Percentiles rank a stretch among this genome's conserved stretches.
These are phyloP conservation scores for Drosophila anomelani DNA, from an alignment of 2,888 invertebrate genomes.

Conservation along the genomic window DNA sequence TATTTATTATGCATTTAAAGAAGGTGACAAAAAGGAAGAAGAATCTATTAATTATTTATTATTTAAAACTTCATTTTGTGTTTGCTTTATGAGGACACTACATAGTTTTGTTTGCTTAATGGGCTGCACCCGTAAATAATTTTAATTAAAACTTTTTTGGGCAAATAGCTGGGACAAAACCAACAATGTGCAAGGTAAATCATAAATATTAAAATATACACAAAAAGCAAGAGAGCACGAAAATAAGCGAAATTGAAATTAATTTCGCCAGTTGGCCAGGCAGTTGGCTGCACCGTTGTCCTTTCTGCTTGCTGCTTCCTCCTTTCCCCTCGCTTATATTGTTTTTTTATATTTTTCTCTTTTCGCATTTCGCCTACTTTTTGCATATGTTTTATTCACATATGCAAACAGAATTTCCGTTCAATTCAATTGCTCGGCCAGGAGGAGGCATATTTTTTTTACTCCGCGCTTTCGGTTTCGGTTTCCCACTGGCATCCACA, in stretches of 20 bases:
- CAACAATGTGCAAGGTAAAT: conserved; percentile 22
- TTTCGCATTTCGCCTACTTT: conserved; percentile 34
- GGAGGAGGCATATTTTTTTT: conserved; percentile 62
- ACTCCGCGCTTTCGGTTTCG: conserved; percentile 31
- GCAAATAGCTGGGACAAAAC: conserved; percentile 23
- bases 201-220: conserved; percentile 34
- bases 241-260: conserved; percentile 29
- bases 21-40: no score
- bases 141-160: conserved; percentile 23
- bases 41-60: neutral
- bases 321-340: neutral
- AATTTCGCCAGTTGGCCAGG: conserved; percentile 28
- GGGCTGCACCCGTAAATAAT: neutral
- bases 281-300: conserved; percentile 9
- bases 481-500: conserved; percentile 57
- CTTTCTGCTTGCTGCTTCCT: conserved; percentile 3
- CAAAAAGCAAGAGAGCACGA: neutral
- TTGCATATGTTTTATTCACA: conserved; percentile 73
- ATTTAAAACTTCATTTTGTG: neutral
- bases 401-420: conserved; percentile 79
- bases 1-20: neutral
- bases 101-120: conserved; percentile 18
- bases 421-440: conserved; percentile 69
- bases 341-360: conserved; percentile 13
- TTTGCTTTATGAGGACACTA: conserved; percentile 6